Evolutionary conservation across 2,888 invertebrate genomes (phyloP).

Genomic region (Candidula unifasciata): DNA sequence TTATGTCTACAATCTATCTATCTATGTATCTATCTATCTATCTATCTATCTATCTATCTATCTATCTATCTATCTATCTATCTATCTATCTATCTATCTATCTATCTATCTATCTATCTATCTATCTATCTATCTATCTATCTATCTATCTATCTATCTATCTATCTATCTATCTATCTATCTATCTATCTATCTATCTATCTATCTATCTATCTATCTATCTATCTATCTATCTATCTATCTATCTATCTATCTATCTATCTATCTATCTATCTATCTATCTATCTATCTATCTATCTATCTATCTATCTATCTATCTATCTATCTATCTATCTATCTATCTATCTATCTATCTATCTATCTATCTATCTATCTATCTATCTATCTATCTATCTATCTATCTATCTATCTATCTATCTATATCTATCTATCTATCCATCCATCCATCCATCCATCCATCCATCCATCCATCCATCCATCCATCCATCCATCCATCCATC

Average conservation of each 20-base stretch:
- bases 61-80: neutral
- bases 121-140: neutral
- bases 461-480: neutral
- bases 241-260: neutral
- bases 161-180: neutral
- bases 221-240: neutral
- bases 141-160: neutral
- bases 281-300: neutral
- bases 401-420: neutral
- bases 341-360: neutral
- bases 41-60: neutral
- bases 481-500: neutral
- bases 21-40: neutral
- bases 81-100: slow-evolving; percentile 8
- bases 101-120: neutral
- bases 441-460: neutral
- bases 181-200: neutral
- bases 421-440: neutral
- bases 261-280: slow-evolving; percentile 3
- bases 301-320: neutral
- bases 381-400: neutral
- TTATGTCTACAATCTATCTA: neutral
- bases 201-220: neutral
- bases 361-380: neutral
- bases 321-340: neutral